A percentile compares a stretch with the other conserved stretches of the same genome.
Evolutionary conservation across 64 coral and sea anemone genomes (phyloP).

Genomic region (Astreopora myriophthalma): DNA sequence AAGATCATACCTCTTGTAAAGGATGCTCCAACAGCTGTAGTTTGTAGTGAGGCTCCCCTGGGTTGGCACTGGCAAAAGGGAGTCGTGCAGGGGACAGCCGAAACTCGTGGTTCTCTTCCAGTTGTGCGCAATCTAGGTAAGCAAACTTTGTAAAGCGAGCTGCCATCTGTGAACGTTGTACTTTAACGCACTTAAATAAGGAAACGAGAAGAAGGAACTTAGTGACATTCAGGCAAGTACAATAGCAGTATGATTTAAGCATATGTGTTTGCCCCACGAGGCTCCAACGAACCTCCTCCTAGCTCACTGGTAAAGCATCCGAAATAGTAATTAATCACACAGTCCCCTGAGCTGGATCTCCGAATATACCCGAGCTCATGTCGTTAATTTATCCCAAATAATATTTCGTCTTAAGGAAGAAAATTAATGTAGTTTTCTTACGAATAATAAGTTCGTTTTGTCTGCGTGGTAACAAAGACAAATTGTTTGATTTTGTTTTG

Average conservation of each 20-base stretch:
- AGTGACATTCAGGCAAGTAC: not conserved
- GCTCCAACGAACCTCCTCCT: no score
- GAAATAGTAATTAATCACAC: no score
- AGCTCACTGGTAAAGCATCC: no score
- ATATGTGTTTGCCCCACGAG: no score
- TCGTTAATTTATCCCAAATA: no score
- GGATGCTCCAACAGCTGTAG: not conserved
- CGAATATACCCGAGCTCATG: no score
- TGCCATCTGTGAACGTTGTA: not conserved
- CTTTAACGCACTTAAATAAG: not conserved
- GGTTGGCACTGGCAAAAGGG: not conserved
- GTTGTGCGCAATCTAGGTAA: not conserved
- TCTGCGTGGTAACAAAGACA: no score
- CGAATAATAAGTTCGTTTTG: no score
- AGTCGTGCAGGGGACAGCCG: not conserved
- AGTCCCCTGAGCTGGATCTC: no score
- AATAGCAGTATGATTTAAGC: not conserved
- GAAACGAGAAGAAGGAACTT: not conserved
- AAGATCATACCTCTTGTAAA: slow-evolving; percentile 1
- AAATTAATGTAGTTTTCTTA: no score
- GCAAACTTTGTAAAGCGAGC: not conserved
- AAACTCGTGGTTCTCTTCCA: slow-evolving; percentile 19
- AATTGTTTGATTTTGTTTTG: no score
- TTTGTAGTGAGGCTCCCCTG: not conserved
- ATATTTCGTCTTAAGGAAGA: no score